Evolutionary conservation across 37 sponge, comb jelly and placozoan genomes (phyloP).

Genomic region (Beroe forskalii): DNA sequence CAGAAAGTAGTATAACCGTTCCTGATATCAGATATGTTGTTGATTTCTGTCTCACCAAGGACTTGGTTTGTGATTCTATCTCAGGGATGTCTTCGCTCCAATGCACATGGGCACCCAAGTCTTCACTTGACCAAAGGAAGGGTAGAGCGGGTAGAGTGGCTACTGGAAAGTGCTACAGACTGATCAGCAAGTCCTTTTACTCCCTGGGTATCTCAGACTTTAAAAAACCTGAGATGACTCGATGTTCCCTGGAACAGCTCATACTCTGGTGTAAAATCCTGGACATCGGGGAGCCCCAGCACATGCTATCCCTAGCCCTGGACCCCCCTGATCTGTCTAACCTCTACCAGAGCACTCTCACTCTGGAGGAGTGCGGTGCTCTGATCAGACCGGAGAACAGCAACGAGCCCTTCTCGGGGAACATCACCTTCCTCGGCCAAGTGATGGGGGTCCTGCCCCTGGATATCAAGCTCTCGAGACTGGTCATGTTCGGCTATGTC

Average conservation of each 20-base stretch:
- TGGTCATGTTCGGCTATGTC: slow-evolving; percentile 87
- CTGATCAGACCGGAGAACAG: slow-evolving; percentile 51
- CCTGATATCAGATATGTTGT: slow-evolving; percentile 96
- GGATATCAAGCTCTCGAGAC: slow-evolving; percentile 77
- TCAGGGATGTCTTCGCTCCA: slow-evolving; percentile 80
- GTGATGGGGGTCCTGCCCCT: slow-evolving; percentile 81
- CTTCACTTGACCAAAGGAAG: slow-evolving; percentile 84
- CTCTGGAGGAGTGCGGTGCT: slow-evolving; percentile 80
- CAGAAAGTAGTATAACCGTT: slow-evolving; percentile 95
- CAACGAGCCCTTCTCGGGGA: slow-evolving; percentile 80
- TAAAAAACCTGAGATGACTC: slow-evolving; percentile 86
- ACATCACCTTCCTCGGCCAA: slow-evolving; percentile 84
- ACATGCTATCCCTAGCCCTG: slow-evolving; percentile 79
- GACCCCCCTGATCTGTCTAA: slow-evolving; percentile 77
- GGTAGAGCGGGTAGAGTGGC: slow-evolving; percentile 94
- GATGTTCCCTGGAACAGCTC: slow-evolving; percentile 80
- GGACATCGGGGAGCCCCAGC: slow-evolving; percentile 83
- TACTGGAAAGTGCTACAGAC: slow-evolving; percentile 80
- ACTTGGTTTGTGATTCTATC: slow-evolving; percentile 76
- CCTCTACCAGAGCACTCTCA: slow-evolving; percentile 81
- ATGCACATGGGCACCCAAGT: slow-evolving; percentile 80
- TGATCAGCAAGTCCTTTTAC: slow-evolving; percentile 75
- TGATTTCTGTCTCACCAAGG: slow-evolving; percentile 94
- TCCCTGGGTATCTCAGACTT: slow-evolving; percentile 66
- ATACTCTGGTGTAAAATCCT: slow-evolving; percentile 83